A percentile compares a stretch with the other conserved stretches of the same genome.
Evolutionary conservation across 2,113 vertebrate genomes (phyloP).

Genomic region (Otolemur garnettii): DNA sequence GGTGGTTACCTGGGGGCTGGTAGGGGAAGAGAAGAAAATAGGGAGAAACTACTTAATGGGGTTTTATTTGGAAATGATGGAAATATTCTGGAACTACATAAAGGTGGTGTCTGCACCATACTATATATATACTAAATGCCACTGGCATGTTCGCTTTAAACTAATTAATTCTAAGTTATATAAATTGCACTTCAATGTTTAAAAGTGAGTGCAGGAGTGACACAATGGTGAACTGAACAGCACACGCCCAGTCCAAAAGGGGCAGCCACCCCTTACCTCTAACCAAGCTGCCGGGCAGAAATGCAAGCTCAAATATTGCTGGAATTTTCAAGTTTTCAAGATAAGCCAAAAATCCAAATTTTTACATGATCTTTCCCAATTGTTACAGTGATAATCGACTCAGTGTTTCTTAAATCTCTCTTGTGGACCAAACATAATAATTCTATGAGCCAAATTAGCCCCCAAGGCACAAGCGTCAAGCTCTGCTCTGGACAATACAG

Average conservation of each 20-base stretch:
- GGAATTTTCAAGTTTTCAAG: neutral
- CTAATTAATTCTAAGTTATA: constrained; percentile 46
- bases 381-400: constrained; percentile 8
- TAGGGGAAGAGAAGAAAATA: neutral
- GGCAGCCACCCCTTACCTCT: neutral
- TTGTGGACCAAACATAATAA: neutral
- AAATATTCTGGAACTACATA: constrained; percentile 50
- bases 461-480: neutral
- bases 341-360: constrained; percentile 47
- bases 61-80: neutral
- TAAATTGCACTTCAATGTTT: constrained; percentile 32
- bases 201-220: neutral
- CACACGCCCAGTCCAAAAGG: neutral
- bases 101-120: neutral
- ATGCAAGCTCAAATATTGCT: neutral
- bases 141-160: neutral
- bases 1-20: neutral
- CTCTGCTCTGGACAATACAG: neutral
- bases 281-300: neutral
- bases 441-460: constrained; percentile 20
- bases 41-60: neutral
- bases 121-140: neutral
- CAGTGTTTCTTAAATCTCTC: neutral
- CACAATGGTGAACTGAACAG: neutral
- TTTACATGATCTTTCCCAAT: constrained; percentile 11